phyloP scores from a whole-genome alignment of 2,797 vertebrate species.

The Thunnus albacares region DNA sequence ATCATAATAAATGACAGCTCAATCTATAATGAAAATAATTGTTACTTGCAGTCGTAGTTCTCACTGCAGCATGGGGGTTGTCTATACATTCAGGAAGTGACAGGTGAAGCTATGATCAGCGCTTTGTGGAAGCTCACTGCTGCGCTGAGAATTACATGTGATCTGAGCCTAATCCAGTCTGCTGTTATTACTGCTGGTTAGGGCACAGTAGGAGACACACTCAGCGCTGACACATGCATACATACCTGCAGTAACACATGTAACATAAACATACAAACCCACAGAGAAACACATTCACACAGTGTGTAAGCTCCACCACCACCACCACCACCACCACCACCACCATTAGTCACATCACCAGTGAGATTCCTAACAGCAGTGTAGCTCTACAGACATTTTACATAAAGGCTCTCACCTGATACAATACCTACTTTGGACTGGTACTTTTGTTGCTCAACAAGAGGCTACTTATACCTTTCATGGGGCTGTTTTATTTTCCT shows the following conservation, averaged over 20 bases:
- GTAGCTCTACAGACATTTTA: conserved; percentile 64
- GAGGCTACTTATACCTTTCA: conserved; percentile 55
- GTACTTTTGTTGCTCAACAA: conserved; percentile 54
- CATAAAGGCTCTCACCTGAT: conserved; percentile 54
- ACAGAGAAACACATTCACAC: conserved; percentile 41
- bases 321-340: conserved; percentile 4
- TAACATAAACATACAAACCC: conserved; percentile 55
- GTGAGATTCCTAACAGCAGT: conserved; percentile 46
- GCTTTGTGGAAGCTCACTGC: conserved; percentile 30
- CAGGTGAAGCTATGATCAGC: conserved; percentile 50
- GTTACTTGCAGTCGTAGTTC: not conserved
- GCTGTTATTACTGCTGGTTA: conserved; percentile 55
- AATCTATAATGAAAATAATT: not conserved
- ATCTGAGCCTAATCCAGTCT: conserved; percentile 66
- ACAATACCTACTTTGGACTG: conserved; percentile 49
- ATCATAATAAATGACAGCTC: not conserved
- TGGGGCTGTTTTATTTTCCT: conserved; percentile 55
- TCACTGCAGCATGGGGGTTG: not conserved
- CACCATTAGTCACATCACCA: conserved; percentile 65
- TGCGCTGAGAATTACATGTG: conserved; percentile 49
- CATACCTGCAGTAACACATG: conserved; percentile 45
- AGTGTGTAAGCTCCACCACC: conserved; percentile 32
- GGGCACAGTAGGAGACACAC: conserved; percentile 44
- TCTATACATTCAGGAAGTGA: conserved; percentile 33
- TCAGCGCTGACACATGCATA: conserved; percentile 27